Evolutionary conservation across 1,140 invertebrate genomes (phyloP).

Genomic region (Aplysia californica): DNA sequence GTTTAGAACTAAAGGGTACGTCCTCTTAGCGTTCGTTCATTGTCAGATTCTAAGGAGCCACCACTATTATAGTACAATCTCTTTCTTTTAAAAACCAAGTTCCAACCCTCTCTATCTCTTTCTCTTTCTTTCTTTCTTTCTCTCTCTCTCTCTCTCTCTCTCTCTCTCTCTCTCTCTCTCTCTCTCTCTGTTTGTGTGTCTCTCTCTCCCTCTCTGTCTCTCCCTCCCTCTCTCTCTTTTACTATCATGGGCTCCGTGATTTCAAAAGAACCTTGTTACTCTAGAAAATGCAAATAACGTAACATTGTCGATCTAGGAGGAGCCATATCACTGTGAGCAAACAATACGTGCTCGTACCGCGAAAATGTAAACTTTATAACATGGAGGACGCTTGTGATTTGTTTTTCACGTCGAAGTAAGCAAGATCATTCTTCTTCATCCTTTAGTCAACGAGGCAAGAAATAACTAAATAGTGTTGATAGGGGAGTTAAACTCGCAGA

Average conservation of each 20-base stretch:
- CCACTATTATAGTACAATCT: too few relatives aligned
- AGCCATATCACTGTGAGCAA: too few relatives aligned
- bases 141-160: background rate
- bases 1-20: too few relatives aligned
- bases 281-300: background rate
- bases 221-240: background rate
- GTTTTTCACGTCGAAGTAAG: too few relatives aligned
- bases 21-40: too few relatives aligned
- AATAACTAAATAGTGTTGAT: too few relatives aligned
- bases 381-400: background rate
- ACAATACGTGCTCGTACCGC: background rate
- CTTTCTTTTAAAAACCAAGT: too few relatives aligned
- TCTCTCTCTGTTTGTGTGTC: background rate
- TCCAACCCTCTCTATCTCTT: constrained; percentile 17
- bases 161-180: background rate
- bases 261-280: background rate
- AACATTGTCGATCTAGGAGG: too few relatives aligned
- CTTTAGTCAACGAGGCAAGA: too few relatives aligned
- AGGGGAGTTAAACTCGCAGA: too few relatives aligned
- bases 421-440: too few relatives aligned
- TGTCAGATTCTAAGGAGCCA: too few relatives aligned
- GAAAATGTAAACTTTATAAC: background rate
- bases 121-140: background rate
- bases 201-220: constrained; percentile 2
- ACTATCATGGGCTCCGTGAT: background rate